These are phyloP conservation scores for Apus apus DNA, from an alignment of 2,113 vertebrate species.

Conservation along the genomic window DNA sequence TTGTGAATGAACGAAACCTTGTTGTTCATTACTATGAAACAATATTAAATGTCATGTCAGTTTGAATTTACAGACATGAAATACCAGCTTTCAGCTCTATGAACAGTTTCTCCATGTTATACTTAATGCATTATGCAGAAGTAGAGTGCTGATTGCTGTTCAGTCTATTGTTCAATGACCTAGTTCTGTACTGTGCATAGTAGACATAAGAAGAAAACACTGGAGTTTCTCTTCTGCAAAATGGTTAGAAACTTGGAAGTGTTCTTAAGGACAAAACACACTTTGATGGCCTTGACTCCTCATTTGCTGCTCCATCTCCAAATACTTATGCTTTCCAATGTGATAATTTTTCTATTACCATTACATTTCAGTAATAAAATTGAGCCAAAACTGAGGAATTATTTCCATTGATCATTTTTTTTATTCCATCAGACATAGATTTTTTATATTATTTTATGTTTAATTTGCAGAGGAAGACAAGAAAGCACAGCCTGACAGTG, in stretches of 20 bases:
- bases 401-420: constrained; percentile 33
- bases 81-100: constrained; percentile 88
- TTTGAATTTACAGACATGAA: constrained; percentile 93
- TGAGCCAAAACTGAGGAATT: constrained; percentile 57
- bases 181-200: constrained; percentile 87
- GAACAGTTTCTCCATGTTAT: constrained; percentile 91
- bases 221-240: constrained; percentile 52
- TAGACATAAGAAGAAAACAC: constrained; percentile 74
- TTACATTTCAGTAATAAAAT: constrained; percentile 70
- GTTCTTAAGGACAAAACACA: constrained; percentile 65
- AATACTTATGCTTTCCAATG: constrained; percentile 51
- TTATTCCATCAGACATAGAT: background rate
- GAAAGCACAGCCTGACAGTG: background rate
- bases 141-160: constrained; percentile 89
- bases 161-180: constrained; percentile 95
- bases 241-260: constrained; percentile 69
- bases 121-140: constrained; percentile 98
- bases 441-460: background rate
- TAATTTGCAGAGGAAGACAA: constrained; percentile 31
- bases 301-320: constrained; percentile 56
- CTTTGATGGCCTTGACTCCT: constrained; percentile 45
- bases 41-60: constrained; percentile 98
- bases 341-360: constrained; percentile 61
- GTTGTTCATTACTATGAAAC: constrained; percentile 91
- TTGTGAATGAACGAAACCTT: constrained; percentile 92